Evolutionary conservation across 2,888 invertebrate species (phyloP).

Genomic region (Drosophila picticornis): DNA sequence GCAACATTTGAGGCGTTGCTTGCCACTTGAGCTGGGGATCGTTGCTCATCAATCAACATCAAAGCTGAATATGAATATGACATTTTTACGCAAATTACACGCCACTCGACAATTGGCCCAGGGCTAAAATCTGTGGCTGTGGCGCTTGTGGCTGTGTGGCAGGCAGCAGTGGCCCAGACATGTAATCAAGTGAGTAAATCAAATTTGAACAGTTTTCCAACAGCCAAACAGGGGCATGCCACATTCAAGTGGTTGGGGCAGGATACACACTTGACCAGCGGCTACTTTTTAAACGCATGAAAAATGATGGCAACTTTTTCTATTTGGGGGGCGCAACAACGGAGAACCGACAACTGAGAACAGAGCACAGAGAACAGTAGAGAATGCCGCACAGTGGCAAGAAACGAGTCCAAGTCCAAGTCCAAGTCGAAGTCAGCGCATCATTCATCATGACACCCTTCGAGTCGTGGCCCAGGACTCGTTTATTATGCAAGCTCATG

Average conservation of each 20-base stretch:
- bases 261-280: constrained; percentile 44
- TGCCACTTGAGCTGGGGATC: constrained; percentile 58
- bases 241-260: background rate
- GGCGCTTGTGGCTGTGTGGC: constrained; percentile 9
- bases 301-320: constrained; percentile 74
- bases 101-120: constrained; percentile 77
- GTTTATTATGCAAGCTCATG: constrained; percentile 83
- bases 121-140: constrained; percentile 52
- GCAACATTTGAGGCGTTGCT: constrained; percentile 37
- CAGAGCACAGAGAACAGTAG: background rate
- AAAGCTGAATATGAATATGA: constrained; percentile 77
- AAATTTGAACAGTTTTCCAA: constrained; percentile 83
- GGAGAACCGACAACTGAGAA: background rate
- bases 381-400: constrained; percentile 17
- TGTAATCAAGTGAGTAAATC: constrained; percentile 84
- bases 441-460: constrained; percentile 82
- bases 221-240: constrained; percentile 39
- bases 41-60: constrained; percentile 74
- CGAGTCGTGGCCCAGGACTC: constrained; percentile 50
- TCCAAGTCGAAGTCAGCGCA: constrained; percentile 35
- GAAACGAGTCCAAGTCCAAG: background rate
- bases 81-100: constrained; percentile 83
- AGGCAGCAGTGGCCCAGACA: constrained; percentile 10
- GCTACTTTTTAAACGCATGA: constrained; percentile 80
- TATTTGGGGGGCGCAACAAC: constrained; percentile 11